These are phyloP conservation scores for Drosophila hawaiiensis DNA, from an alignment of 2,888 invertebrate genomes.

Conservation along the genomic window DNA sequence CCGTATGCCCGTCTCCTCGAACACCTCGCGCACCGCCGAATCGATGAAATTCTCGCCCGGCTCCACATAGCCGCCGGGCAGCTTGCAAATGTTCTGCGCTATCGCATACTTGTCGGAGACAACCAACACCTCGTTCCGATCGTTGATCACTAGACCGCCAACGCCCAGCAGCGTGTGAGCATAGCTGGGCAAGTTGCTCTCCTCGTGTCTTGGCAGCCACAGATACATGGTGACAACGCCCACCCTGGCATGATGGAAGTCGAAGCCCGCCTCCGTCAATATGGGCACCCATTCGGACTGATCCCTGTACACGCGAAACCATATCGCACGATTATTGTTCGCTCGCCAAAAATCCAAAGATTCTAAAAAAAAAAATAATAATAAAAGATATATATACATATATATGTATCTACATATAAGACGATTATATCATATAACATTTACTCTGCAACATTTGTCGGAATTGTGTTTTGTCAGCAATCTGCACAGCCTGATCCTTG, in stretches of 20 bases:
- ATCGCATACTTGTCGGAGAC: conserved; percentile 89
- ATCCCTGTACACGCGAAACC: conserved; percentile 91
- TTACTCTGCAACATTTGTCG: conserved; percentile 70
- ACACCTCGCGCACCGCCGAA: conserved; percentile 94
- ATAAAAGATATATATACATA: not conserved
- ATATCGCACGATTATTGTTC: conserved; percentile 89
- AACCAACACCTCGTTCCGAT: conserved; percentile 91
- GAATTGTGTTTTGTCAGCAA: conserved; percentile 87
- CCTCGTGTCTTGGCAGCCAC: conserved; percentile 90
- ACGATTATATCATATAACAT: not conserved
- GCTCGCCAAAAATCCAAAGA: conserved; percentile 89
- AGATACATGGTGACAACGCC: conserved; percentile 92
- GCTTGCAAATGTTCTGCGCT: conserved; percentile 90
- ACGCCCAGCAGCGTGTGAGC: conserved; percentile 94
- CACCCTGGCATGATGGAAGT: conserved; percentile 94
- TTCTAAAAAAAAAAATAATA: conserved; percentile 85
- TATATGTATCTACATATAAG: not conserved
- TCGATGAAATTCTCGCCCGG: conserved; percentile 93
- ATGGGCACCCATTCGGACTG: conserved; percentile 91
- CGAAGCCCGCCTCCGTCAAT: conserved; percentile 91
- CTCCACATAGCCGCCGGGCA: conserved; percentile 96
- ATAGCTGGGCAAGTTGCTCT: conserved; percentile 89
- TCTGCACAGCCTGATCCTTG: conserved; percentile 30
- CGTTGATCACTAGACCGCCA: conserved; percentile 92
- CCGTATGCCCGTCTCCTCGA: conserved; percentile 95